Base-by-base conservation (phyloP, 2,888 invertebrate genomes). In the Notodonta ziczac region DNA sequence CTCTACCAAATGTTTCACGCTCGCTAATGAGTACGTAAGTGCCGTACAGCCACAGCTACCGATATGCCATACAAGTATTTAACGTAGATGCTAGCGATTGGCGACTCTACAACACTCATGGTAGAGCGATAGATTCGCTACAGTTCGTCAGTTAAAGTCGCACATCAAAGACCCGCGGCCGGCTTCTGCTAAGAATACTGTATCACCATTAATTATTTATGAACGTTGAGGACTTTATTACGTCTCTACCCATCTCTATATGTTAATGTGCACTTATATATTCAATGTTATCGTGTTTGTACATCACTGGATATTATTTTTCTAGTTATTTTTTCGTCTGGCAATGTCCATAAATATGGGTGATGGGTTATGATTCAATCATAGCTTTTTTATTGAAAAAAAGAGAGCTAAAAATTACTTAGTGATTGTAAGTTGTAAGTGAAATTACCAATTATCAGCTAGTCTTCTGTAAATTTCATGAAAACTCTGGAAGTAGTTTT, bases 191-290 rank as follows among this genome's bases (percentile, higher is more conserved):
- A 75, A 79, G 77, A 79, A 80, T 78, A 75, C 70, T 76, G 74
- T 80, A 71, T 65, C 69, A 56, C 58, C 73, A 82, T 83, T 75
- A 83, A 85, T 83, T 78, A 84, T 84, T 75, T 81, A 84, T 83
- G 78, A 82, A 70, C 58, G 61, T 65, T 76, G 75, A 73, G 71
- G 73, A 24, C 55, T 71, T 66, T 59, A 74, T 74, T 67, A 67
- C 68, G 56, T 59, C 62, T 24, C 24, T 24, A 24, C 24, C 66
- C 62, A 66, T 56, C 56, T 56, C 56, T 56, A 56, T 56, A 56
- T 56, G 56, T 10, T 44, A 56, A 56, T 56, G 54, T 39, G n/a
- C 44, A 24, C 44, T 56, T 44, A 56, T 24, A 56, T 14, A 54
- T 54, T 54, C 54, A 54, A 54, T 39, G 54, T 5, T 54, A 39